Conservation (phyloP, 2,888 invertebrate genomes). For the Caenorhabditis drosophilae region DNA sequence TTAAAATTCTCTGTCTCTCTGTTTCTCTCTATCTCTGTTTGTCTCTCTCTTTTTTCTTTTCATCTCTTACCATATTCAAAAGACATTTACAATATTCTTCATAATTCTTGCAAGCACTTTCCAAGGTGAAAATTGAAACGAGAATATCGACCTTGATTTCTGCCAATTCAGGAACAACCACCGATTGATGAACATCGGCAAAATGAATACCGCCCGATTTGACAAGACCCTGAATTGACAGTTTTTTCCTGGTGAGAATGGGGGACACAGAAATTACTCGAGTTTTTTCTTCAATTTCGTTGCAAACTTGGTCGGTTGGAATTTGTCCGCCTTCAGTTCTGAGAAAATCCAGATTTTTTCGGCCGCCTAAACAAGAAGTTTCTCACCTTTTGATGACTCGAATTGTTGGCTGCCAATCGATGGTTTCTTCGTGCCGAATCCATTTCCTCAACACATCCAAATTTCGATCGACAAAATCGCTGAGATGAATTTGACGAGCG, state of each 20-base stretch:
- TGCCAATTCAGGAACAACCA: constrained; percentile 41
- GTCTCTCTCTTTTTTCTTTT: no score
- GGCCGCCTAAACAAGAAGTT: not conserved
- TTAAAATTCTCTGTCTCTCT: no score
- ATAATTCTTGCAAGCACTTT: constrained; percentile 58
- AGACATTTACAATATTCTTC: constrained; percentile 56
- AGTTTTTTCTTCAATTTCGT: constrained; percentile 46
- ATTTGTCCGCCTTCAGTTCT: constrained; percentile 53
- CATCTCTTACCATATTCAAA: constrained; percentile 54
- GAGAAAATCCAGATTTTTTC: not conserved
- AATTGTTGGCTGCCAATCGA: constrained; percentile 58
- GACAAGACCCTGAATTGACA: constrained; percentile 20
- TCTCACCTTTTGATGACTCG: constrained; percentile 51
- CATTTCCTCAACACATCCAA: constrained; percentile 50
- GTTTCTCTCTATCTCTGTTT: no score
- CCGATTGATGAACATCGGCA: constrained; percentile 55
- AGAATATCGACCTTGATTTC: constrained; percentile 51
- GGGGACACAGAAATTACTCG: constrained; percentile 23
- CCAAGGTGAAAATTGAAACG: constrained; percentile 63
- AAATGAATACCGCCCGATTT: constrained; percentile 55
- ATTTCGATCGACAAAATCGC: constrained; percentile 59
- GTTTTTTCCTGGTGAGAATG: no score
- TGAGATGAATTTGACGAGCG: constrained; percentile 52
- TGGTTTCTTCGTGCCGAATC: constrained; percentile 23
- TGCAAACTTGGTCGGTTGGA: constrained; percentile 23